Conservation (phyloP, 1,140 invertebrate species). For the Pygmarrhopalites habei region DNA sequence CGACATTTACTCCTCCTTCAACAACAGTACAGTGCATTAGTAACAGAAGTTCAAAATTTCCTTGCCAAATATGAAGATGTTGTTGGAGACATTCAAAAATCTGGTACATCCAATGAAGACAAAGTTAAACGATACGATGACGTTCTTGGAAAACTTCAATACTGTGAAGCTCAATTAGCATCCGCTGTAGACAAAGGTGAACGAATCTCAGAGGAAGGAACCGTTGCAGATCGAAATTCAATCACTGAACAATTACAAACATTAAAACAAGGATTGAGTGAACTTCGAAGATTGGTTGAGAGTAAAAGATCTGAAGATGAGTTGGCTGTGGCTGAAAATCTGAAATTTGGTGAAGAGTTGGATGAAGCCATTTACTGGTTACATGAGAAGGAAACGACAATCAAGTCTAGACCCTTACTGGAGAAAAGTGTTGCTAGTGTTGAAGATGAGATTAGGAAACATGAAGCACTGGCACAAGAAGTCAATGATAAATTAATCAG, state of each 20-base stretch:
- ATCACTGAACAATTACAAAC: constrained; percentile 79
- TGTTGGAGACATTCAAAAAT: constrained; percentile 73
- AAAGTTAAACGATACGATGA: constrained; percentile 84
- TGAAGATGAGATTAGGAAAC: constrained; percentile 70
- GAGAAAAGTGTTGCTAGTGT: constrained; percentile 70
- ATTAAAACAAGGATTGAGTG: constrained; percentile 73
- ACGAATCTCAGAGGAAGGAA: constrained; percentile 76
- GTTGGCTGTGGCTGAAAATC: constrained; percentile 74
- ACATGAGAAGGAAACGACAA: constrained; percentile 70
- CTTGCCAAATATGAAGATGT: constrained; percentile 79
- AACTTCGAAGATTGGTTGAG: constrained; percentile 70
- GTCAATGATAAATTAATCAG: constrained; percentile 64
- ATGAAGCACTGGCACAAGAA: constrained; percentile 59
- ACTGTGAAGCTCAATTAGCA: constrained; percentile 77
- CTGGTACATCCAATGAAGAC: constrained; percentile 67
- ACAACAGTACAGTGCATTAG: constrained; percentile 76
- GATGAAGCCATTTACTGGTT: constrained; percentile 75
- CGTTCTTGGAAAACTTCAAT: constrained; percentile 58
- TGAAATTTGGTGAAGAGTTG: constrained; percentile 68
- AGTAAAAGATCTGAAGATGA: constrained; percentile 78
- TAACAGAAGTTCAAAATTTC: constrained; percentile 78
- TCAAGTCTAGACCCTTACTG: constrained; percentile 73
- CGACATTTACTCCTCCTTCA: constrained; percentile 67
- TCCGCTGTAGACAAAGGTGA: constrained; percentile 80
- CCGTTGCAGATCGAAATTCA: constrained; percentile 73